Evolutionary conservation across 2,888 invertebrate species (phyloP), one percentile per base, ranked within the genome.

Genomic region (Nezara viridula): DNA sequence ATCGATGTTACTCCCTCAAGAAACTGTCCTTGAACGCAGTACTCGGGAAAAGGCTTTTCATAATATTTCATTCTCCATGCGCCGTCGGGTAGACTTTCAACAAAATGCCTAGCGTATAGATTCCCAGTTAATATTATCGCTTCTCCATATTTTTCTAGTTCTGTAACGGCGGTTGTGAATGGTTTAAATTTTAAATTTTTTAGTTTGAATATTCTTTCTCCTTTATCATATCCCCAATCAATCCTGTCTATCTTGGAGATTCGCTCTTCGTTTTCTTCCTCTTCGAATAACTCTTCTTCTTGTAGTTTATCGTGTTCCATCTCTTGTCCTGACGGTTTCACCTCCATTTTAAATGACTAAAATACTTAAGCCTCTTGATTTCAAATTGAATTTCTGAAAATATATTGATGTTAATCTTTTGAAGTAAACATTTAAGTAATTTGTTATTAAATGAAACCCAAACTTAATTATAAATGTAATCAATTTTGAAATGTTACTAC

Each of bases 11-110:
- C 44, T 27, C 60, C 21, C 0, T 88, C 40, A 10, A 88, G 37
- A n/a, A 88, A 88, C 32, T 44, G 9, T 10, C 73, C 44, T 44
- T 88, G 88, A 49, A 73, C 88, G 27, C 60, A 66, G n/a, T 66
- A 88, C 27, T 88, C 88, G 47, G 14, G 19, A 73, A 44, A 88
- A 47, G 88, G 88, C 37, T 66, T 88, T 21, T 88, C 88, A 27
- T 73, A 88, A 73, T 88, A 88, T 32, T 27, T 66, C 32, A 88
- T 88, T n/a, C 5, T 73, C 44, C 32, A 88, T 9, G 6, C 32
- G 47, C 40, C 27, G 19, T 88, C 21, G 19, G 44, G n/a, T 19
- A 88, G 37, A 5, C 19, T 24, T 49, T 88, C 60, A 1, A 88
- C 19, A 49, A 88, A 88, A 14, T 66, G 27, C 27, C 60, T 27